These are phyloP conservation scores for Phocides pigmalion DNA, from an alignment of 1,140 invertebrate genomes.

Conservation along the genomic window DNA sequence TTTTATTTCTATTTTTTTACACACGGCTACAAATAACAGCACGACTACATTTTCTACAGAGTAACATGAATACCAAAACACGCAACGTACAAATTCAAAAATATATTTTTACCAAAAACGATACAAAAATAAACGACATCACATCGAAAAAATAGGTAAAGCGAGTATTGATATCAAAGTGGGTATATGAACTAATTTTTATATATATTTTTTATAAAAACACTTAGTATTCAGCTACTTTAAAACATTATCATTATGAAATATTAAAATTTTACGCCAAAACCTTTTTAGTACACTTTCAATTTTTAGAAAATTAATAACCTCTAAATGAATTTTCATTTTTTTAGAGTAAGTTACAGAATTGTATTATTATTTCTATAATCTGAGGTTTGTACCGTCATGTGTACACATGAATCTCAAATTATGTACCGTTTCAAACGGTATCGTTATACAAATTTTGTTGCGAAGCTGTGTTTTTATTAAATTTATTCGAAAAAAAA, in stretches of 20 bases:
- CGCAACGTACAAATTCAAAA: constrained; percentile 34
- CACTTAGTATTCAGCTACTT: constrained; percentile 48
- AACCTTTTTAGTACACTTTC: not conserved
- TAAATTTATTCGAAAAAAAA: no score
- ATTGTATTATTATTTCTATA: no score
- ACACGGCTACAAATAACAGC: constrained; percentile 37
- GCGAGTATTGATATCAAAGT: constrained; percentile 36
- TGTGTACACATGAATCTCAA: no score
- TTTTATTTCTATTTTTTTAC: constrained; percentile 53
- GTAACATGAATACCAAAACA: constrained; percentile 12
- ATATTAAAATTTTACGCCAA: not conserved
- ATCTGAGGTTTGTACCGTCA: no score
- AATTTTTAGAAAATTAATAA: no score
- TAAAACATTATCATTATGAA: not conserved
- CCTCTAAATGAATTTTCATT: no score
- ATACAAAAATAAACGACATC: constrained; percentile 24
- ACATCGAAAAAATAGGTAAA: constrained; percentile 39
- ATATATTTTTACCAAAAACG: constrained; percentile 29
- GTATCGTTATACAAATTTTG: no score
- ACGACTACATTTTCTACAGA: constrained; percentile 22
- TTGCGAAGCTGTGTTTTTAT: no score
- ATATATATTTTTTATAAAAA: constrained; percentile 71
- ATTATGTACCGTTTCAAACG: no score
- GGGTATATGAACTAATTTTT: constrained; percentile 75
- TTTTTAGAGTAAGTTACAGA: no score